phyloP scores from a whole-genome alignment of 2,888 invertebrate species.

The Oxytorus armatus region DNA sequence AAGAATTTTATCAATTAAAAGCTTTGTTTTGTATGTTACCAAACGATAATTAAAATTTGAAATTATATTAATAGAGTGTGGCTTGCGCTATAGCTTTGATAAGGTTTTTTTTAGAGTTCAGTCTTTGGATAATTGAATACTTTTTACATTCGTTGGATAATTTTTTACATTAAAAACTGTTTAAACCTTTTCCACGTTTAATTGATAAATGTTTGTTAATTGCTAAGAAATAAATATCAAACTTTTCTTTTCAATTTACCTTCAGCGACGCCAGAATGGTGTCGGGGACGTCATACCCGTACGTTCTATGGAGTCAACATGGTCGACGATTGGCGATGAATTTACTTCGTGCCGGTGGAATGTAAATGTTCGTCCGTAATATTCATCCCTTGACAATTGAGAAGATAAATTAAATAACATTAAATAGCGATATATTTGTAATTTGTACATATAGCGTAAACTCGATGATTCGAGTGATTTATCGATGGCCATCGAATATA shows the following conservation, averaged over 20 bases:
- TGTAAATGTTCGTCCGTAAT: not conserved
- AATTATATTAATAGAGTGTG: not conserved
- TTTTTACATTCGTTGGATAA: too few relatives aligned
- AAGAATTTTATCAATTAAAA: not conserved
- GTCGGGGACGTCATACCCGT: slow-evolving; percentile 73
- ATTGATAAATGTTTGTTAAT: slow-evolving; percentile 3
- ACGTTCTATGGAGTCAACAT: slow-evolving; percentile 73
- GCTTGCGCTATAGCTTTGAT: too few relatives aligned
- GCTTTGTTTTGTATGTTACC: not conserved
- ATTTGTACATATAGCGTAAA: too few relatives aligned
- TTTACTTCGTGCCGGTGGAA: slow-evolving; percentile 54
- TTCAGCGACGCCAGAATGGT: slow-evolving; percentile 76
- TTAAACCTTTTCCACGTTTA: too few relatives aligned
- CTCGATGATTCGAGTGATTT: too few relatives aligned
- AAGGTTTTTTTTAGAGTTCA: too few relatives aligned
- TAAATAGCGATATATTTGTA: not conserved
- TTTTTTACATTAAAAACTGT: too few relatives aligned
- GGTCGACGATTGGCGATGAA: slow-evolving; percentile 73
- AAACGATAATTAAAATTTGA: not conserved
- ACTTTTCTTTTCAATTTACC: not conserved
- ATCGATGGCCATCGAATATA: too few relatives aligned
- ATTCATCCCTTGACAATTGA: too few relatives aligned
- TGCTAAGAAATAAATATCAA: too few relatives aligned
- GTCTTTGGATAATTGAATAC: too few relatives aligned
- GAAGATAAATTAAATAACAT: too few relatives aligned